phyloP scores from a whole-genome alignment of 2,888 invertebrate species.

The Eupithecia pulchellata region DNA sequence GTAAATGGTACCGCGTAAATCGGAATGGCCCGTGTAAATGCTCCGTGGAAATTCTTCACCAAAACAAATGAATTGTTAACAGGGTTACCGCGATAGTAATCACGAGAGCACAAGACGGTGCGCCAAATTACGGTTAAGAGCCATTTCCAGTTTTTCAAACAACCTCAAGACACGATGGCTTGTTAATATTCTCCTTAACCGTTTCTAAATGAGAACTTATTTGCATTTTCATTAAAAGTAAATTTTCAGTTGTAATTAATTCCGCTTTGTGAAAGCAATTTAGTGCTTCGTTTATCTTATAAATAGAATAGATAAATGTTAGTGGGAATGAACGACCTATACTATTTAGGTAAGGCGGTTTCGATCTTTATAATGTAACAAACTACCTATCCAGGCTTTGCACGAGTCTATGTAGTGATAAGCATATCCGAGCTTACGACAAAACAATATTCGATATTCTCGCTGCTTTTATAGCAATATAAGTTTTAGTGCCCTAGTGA shows the following conservation, averaged over 20 bases:
- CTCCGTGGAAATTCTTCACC: conserved; percentile 57
- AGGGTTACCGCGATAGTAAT: conserved; percentile 49
- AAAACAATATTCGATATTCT: conserved; percentile 3
- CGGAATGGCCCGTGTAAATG: conserved; percentile 63
- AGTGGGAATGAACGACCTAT: background rate
- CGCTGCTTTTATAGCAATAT: background rate
- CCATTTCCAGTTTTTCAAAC: conserved; percentile 32
- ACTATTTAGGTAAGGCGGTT: background rate
- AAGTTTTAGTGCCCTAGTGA: conserved; percentile 1
- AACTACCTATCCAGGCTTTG: no score
- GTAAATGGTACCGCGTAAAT: conserved; percentile 70
- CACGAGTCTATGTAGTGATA: no score
- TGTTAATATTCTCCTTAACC: conserved; percentile 37
- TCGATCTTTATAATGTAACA: background rate
- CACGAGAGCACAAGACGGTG: conserved; percentile 45
- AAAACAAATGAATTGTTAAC: conserved; percentile 67
- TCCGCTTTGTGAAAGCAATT: conserved; percentile 31
- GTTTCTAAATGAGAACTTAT: conserved; percentile 38
- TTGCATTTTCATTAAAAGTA: conserved; percentile 37
- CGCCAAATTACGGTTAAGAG: conserved; percentile 45
- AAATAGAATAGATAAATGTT: conserved; percentile 7
- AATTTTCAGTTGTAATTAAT: conserved; percentile 44
- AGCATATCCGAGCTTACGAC: no score
- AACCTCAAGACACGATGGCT: conserved; percentile 30
- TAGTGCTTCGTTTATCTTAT: conserved; percentile 31